Base-by-base conservation (phyloP, 1,140 invertebrate genomes). In the Drosophila funebris region DNA sequence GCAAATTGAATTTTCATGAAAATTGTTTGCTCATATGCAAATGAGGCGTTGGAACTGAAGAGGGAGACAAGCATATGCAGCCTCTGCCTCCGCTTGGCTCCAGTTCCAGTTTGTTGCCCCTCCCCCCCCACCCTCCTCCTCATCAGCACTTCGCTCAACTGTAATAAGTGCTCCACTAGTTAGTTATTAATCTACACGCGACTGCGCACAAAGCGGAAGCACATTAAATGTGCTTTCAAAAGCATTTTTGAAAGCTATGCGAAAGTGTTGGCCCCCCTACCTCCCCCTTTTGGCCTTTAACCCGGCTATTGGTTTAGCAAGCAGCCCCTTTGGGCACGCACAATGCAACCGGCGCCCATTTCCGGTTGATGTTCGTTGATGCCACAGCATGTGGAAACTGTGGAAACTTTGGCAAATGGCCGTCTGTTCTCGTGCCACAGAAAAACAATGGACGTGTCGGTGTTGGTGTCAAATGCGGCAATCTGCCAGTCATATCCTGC, bases 401-500 rank as follows among this genome's bases (percentile, higher is more conserved):
- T 67, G 50, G 37, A 46, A 66, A 27, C 24, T 27, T 6, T 27
- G 1, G 24, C 24, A 27, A 27, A 27, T 27, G 24, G 24, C 24
- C 24, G 24, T 27, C 24, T 5, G 24, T 5, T 27, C 5, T 27
- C 6, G 24, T 27, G 24, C 24, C 27, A 69, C 61, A 37, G 14
- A 5, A 39, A 20, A 13, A 46, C 36, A 54, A 52, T 48, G 67
- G 67, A 70, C 46, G 67, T 48, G 18, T 8, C 60, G 4, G 33
- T 37, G 44, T 41, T 37, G 54, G 24, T 37, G 22, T 70, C 63
- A 56, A 60, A 43, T 37, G 61, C 77, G 64, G 70, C 67, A 80
- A 80, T 80, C 78, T 81, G 78, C 52, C 78, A 52, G 36, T 53
- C 63, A 77, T 80, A 80, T 80, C 78, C 78, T 81, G 78, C 71